Evolutionary conservation across 1,140 invertebrate species (phyloP).

Genomic region (Aphaenogaster rudis): DNA sequence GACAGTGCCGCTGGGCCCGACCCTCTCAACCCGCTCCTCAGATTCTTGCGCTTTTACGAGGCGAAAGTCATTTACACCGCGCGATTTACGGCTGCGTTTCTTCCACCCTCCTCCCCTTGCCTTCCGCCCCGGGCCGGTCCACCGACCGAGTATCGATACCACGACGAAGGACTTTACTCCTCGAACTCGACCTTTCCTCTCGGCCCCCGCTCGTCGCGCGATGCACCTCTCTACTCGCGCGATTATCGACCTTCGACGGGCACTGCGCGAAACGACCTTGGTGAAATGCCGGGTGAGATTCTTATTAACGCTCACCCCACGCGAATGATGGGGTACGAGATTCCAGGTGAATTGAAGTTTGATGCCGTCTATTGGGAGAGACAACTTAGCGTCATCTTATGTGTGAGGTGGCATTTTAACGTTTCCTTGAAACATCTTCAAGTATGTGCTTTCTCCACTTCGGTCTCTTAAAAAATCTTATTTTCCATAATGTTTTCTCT

Average conservation of each 20-base stretch:
- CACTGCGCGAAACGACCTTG: slow-evolving; percentile 27
- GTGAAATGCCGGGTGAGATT: background rate
- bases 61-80: slow-evolving; percentile 72
- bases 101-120: slow-evolving; percentile 10
- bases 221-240: slow-evolving; percentile 41
- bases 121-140: slow-evolving; percentile 20
- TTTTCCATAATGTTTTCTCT: background rate
- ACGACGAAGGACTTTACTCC: slow-evolving; percentile 45
- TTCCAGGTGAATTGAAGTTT: slow-evolving; percentile 36
- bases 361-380: slow-evolving; percentile 14
- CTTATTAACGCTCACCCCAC: slow-evolving; percentile 43
- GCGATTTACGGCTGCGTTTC: slow-evolving; percentile 65
- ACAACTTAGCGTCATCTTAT: slow-evolving; percentile 10
- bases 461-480: background rate
- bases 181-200: slow-evolving; percentile 64
- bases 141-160: slow-evolving; percentile 42
- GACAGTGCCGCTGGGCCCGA: background rate
- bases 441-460: background rate
- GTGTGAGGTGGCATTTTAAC: slow-evolving; percentile 12
- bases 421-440: background rate
- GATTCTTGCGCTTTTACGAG: slow-evolving; percentile 73
- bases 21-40: slow-evolving; percentile 49
- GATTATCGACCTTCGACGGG: slow-evolving; percentile 49
- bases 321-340: background rate
- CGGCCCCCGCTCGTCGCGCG: background rate